A percentile compares a stretch with the other conserved stretches of the same genome.
phyloP scores from a whole-genome alignment of 2,797 vertebrate genomes.

The Echeneis naucrates region DNA sequence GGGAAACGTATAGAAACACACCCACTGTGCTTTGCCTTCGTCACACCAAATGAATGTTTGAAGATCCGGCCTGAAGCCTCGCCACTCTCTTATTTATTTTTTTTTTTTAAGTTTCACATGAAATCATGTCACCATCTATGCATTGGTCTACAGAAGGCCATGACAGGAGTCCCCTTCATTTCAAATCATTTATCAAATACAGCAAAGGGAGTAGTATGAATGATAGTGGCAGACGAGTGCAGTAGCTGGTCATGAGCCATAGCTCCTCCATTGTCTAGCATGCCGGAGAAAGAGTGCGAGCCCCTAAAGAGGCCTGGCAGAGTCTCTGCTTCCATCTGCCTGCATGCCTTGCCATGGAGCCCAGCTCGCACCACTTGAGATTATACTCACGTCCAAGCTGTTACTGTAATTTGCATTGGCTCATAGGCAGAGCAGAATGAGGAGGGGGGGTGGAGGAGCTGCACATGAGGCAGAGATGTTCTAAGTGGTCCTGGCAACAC shows the following conservation, averaged over 20 bases:
- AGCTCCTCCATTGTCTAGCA: constrained; percentile 75
- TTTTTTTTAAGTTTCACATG: constrained; percentile 35
- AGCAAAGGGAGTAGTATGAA: constrained; percentile 44
- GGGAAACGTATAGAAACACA: constrained; percentile 21
- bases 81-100: constrained; percentile 26
- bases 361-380: constrained; percentile 81
- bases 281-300: constrained; percentile 73
- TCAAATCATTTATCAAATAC: constrained; percentile 57
- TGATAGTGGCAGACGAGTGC: constrained; percentile 67
- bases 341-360: constrained; percentile 73
- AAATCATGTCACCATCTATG: constrained; percentile 52
- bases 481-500: constrained; percentile 80
- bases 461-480: constrained; percentile 77
- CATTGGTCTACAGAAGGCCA: constrained; percentile 45
- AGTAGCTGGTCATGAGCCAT: constrained; percentile 70
- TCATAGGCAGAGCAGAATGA: constrained; percentile 72
- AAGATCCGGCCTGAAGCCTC: constrained; percentile 17
- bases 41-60: constrained; percentile 13
- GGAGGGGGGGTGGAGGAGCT: constrained; percentile 76
- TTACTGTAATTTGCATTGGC: constrained; percentile 86
- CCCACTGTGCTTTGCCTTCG: constrained; percentile 10
- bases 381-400: constrained; percentile 83
- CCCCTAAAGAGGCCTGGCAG: constrained; percentile 79
- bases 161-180: constrained; percentile 32
- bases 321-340: constrained; percentile 76